A percentile compares a stretch with the other conserved stretches of the same genome.
Conservation (phyloP, 2,797 vertebrate genomes). For the Bufotes viridis region DNA sequence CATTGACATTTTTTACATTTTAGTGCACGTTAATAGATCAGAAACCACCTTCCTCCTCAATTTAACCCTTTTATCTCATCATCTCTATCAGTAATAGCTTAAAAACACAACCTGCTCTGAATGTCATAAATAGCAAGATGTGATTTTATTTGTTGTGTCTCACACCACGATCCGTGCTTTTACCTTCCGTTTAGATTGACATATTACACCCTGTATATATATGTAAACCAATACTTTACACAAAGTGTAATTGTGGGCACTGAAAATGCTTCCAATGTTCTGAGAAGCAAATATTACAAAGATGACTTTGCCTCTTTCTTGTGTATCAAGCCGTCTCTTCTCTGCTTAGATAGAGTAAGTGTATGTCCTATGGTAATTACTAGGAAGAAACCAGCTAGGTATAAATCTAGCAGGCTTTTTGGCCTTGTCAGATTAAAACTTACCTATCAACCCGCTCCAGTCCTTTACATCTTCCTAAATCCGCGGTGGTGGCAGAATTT, state of each 20-base stretch:
- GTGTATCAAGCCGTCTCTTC: slow-evolving; percentile 53
- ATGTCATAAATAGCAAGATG: slow-evolving; percentile 32
- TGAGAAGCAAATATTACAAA: slow-evolving; percentile 62
- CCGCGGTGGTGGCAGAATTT: slow-evolving; percentile 79
- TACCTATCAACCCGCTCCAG: slow-evolving; percentile 78
- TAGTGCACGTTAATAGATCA: neutral
- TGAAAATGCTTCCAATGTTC: slow-evolving; percentile 61
- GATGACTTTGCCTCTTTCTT: slow-evolving; percentile 62
- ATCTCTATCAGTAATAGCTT: neutral
- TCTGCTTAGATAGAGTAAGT: slow-evolving; percentile 57
- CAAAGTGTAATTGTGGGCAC: slow-evolving; percentile 61
- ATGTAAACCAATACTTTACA: slow-evolving; percentile 56
- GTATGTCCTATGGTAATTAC: slow-evolving; percentile 74
- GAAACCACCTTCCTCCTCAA: neutral
- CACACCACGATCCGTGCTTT: neutral
- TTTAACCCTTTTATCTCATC: slow-evolving; percentile 5
- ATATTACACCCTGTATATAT: slow-evolving; percentile 55
- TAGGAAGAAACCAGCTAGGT: slow-evolving; percentile 73
- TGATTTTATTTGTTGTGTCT: slow-evolving; percentile 11
- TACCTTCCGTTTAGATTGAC: slow-evolving; percentile 53
- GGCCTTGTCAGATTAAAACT: slow-evolving; percentile 79
- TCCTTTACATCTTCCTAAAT: slow-evolving; percentile 81
- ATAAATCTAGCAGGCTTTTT: slow-evolving; percentile 80
- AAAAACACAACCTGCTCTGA: neutral
- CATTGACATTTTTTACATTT: neutral